Conservation (phyloP, 2,113 vertebrate species). For the Chamaea fasciata region DNA sequence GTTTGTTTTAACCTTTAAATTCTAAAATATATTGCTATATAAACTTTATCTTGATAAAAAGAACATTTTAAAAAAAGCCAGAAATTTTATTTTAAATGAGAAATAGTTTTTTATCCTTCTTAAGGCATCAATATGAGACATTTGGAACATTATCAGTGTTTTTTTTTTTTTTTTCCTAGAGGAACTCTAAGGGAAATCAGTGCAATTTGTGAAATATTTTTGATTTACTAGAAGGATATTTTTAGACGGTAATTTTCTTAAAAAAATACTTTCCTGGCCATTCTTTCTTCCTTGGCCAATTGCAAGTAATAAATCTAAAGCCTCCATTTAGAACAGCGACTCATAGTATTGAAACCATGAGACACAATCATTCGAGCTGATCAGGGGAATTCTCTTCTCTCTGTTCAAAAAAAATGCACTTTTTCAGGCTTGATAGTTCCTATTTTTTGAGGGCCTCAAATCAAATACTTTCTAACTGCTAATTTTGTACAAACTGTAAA, state of each 20-base stretch:
- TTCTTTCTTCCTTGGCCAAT: background rate
- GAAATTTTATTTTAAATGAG: background rate
- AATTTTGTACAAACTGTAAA: background rate
- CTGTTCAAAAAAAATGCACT: background rate
- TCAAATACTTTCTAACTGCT: background rate
- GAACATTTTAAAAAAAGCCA: accelerated
- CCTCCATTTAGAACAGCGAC: background rate
- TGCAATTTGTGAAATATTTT: background rate
- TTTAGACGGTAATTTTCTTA: background rate
- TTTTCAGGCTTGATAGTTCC: background rate
- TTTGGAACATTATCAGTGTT: background rate
- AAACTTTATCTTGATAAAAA: background rate
- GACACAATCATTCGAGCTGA: background rate
- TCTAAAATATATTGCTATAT: background rate
- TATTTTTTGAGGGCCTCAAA: background rate
- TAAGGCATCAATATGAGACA: background rate
- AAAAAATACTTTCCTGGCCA: background rate
- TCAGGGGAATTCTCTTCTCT: background rate
- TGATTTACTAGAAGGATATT: background rate
- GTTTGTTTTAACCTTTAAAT: background rate
- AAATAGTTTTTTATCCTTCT: background rate
- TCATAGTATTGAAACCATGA: background rate
- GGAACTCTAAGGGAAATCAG: background rate
- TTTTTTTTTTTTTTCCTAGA: background rate
- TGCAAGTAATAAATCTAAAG: background rate